A percentile compares a stretch with the other conserved stretches of the same genome.
These are phyloP conservation scores for Clarias macrocephalus DNA, from an alignment of 2,113 vertebrate genomes.

Conservation along the genomic window DNA sequence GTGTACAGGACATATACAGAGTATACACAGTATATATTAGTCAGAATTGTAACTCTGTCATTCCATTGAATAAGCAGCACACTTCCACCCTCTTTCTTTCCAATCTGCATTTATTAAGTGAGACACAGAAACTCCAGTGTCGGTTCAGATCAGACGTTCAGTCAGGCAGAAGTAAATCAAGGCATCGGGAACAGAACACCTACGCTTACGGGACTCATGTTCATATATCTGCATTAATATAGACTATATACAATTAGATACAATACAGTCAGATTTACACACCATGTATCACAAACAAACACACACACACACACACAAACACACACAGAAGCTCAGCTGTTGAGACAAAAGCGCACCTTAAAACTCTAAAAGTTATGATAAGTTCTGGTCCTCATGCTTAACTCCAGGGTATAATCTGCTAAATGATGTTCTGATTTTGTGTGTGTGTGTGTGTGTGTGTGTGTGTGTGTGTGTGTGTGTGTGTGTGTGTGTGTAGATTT, in stretches of 20 bases:
- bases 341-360: neutral
- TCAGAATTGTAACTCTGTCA: neutral
- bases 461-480: neutral
- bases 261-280: neutral
- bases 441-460: neutral
- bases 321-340: neutral
- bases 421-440: neutral
- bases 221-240: neutral
- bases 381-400: neutral
- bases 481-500: slow-evolving; percentile 14
- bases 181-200: neutral
- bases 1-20: no score
- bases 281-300: neutral
- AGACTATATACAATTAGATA: neutral
- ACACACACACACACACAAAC: slow-evolving; percentile 3
- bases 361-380: neutral
- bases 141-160: slow-evolving; percentile 2
- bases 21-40: no score
- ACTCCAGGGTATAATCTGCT: neutral
- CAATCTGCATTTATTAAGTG: slow-evolving; percentile 29
- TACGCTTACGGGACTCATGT: neutral
- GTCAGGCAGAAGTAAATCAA: neutral
- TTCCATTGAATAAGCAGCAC: neutral
- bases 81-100: neutral
- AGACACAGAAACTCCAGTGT: slow-evolving; percentile 26